phyloP scores from a whole-genome alignment of 1,140 invertebrate species.

The Procambarus clarkii region DNA sequence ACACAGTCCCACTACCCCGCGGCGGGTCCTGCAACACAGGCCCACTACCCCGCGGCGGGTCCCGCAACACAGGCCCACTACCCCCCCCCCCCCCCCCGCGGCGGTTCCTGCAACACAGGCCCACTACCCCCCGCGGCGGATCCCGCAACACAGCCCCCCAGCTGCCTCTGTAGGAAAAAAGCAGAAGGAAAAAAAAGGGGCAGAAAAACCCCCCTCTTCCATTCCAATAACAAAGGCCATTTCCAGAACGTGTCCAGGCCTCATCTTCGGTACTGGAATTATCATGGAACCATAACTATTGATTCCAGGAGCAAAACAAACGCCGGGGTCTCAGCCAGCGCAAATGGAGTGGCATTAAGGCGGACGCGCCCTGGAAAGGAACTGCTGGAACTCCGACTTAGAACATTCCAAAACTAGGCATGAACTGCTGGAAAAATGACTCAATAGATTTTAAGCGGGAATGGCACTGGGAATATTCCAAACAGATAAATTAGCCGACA shows the following conservation, averaged over 20 bases:
- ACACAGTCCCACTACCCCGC: too few relatives aligned
- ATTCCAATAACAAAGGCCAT: slow-evolving; percentile 66
- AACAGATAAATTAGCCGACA: slow-evolving; percentile 62
- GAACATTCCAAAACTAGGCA: slow-evolving; percentile 44
- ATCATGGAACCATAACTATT: slow-evolving; percentile 69
- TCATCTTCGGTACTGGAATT: slow-evolving; percentile 68
- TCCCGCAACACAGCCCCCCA: slow-evolving; percentile 13
- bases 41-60: too few relatives aligned
- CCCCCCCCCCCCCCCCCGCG: too few relatives aligned
- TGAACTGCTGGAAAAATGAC: slow-evolving; percentile 39
- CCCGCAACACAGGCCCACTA: too few relatives aligned
- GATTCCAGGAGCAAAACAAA: slow-evolving; percentile 66
- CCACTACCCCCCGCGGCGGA: background rate
- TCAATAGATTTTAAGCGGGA: slow-evolving; percentile 57
- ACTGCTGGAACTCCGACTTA: slow-evolving; percentile 9
- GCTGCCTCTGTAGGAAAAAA: slow-evolving; percentile 1
- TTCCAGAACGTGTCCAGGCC: slow-evolving; percentile 60
- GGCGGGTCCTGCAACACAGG: too few relatives aligned
- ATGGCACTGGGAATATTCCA: slow-evolving; percentile 51
- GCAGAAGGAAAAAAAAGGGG: background rate
- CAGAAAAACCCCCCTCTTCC: slow-evolving; percentile 40
- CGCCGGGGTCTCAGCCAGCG: slow-evolving; percentile 54
- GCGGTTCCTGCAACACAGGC: slow-evolving; percentile 2
- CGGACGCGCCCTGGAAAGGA: slow-evolving; percentile 24
- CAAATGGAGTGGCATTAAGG: slow-evolving; percentile 66